These are phyloP conservation scores for Platycheirus albimanus DNA, from an alignment of 2,888 invertebrate genomes.

Conservation along the genomic window DNA sequence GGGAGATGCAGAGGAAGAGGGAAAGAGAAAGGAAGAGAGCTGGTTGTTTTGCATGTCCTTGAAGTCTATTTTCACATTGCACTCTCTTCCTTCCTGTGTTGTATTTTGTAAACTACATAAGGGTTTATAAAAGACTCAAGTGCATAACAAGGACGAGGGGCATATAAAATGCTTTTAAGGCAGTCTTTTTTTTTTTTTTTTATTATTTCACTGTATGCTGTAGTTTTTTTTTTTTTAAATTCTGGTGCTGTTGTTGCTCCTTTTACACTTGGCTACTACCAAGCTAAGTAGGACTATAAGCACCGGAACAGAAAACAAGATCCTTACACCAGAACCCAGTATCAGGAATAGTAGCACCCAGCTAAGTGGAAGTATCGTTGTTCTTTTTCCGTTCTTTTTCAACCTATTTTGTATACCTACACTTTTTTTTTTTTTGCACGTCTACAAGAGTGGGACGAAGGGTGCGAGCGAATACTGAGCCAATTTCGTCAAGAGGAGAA, in stretches of 20 bases:
- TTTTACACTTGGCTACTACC: constrained; percentile 45
- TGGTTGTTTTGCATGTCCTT: constrained; percentile 73
- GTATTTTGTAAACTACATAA: constrained; percentile 43
- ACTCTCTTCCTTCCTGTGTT: constrained; percentile 70
- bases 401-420: neutral
- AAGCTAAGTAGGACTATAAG: constrained; percentile 65
- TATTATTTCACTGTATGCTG: constrained; percentile 22
- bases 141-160: constrained; percentile 67
- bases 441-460: constrained; percentile 14
- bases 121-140: constrained; percentile 42
- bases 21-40: neutral
- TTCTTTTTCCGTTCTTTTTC: constrained; percentile 39
- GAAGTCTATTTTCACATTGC: constrained; percentile 73
- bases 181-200: constrained; percentile 15
- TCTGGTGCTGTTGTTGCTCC: constrained; percentile 22
- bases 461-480: constrained; percentile 49
- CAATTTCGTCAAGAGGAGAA: constrained; percentile 44
- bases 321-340: constrained; percentile 32
- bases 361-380: constrained; percentile 65
- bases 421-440: constrained; percentile 27
- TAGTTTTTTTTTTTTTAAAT: constrained; percentile 4
- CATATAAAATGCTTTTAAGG: constrained; percentile 65
- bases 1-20: neutral
- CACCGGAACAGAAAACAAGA: constrained; percentile 71
- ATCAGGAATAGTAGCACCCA: constrained; percentile 47